A percentile compares a stretch with the other conserved stretches of the same genome.
phyloP scores from a whole-genome alignment of 2,888 invertebrate genomes.

The Ennomos fuscantarius region DNA sequence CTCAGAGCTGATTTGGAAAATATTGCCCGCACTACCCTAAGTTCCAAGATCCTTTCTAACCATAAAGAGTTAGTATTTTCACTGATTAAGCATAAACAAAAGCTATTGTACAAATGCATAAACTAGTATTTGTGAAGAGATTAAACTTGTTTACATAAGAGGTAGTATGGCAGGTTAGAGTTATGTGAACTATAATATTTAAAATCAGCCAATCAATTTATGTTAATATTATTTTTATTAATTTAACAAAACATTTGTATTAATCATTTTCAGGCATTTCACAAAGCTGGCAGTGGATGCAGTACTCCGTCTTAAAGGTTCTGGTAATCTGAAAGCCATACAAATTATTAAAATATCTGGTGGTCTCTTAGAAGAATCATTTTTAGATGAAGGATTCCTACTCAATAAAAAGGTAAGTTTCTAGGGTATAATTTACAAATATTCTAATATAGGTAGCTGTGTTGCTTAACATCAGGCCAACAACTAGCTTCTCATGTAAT shows the following conservation, averaged over 20 bases:
- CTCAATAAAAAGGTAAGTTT: slow-evolving; percentile 94
- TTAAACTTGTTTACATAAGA: too few species aligned
- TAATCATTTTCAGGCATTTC: slow-evolving; percentile 87
- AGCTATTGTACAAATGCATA: too few species aligned
- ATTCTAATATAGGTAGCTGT: too few species aligned
- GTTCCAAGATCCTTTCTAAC: slow-evolving; percentile 98
- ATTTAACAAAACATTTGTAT: background rate
- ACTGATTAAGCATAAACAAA: too few species aligned
- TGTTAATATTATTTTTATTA: background rate
- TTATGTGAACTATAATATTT: background rate
- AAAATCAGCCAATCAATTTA: background rate
- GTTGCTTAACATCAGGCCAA: too few species aligned
- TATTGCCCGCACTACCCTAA: slow-evolving; percentile 98
- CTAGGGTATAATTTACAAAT: too few species aligned
- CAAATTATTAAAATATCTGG: slow-evolving; percentile 99
- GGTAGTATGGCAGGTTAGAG: too few species aligned
- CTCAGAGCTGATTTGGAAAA: slow-evolving; percentile 96
- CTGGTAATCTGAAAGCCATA: slow-evolving; percentile 97
- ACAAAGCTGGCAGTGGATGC: slow-evolving; percentile 98
- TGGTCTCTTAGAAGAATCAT: slow-evolving; percentile 96
- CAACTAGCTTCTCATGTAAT: too few species aligned
- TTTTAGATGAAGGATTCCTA: slow-evolving; percentile 97
- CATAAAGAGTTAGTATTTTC: slow-evolving; percentile 91
- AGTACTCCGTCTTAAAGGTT: slow-evolving; percentile 96
- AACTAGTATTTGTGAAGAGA: too few species aligned